These are phyloP conservation scores for Eleginops maclovinus DNA, from an alignment of 2,113 vertebrate species.

Conservation along the genomic window DNA sequence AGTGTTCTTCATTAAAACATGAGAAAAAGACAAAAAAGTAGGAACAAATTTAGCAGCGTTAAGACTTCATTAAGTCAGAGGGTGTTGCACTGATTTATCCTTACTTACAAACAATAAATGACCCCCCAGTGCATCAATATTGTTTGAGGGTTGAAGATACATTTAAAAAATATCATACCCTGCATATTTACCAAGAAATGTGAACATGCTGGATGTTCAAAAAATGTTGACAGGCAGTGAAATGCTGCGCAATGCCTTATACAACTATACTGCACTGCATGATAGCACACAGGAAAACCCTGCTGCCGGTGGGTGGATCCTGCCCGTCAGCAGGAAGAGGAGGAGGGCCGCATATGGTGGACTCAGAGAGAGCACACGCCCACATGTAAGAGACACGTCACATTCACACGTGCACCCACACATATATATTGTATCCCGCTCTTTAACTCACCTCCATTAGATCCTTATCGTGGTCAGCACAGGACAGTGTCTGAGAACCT, in stretches of 20 bases:
- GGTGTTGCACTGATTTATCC: no score
- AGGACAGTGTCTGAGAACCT: conserved; percentile 92
- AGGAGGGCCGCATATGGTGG: conserved; percentile 33
- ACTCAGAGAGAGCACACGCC: conserved; percentile 52
- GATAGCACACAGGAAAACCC: conserved; percentile 51
- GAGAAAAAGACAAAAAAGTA: no score
- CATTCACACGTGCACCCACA: conserved; percentile 42
- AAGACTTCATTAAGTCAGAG: no score
- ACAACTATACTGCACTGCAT: conserved; percentile 30
- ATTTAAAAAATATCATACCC: not conserved
- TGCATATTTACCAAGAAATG: conserved; percentile 2
- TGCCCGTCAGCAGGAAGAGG: conserved; percentile 36
- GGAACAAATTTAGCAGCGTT: no score
- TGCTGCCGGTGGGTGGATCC: conserved; percentile 45
- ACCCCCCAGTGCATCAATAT: no score
- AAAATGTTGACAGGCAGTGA: conserved; percentile 35
- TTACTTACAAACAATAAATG: no score
- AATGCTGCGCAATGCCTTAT: conserved; percentile 45
- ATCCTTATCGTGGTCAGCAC: conserved; percentile 84
- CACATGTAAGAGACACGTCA: conserved; percentile 22
- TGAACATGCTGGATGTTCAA: conserved; percentile 46
- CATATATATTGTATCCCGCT: not conserved
- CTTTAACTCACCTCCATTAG: conserved; percentile 85
- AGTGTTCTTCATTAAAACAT: no score
- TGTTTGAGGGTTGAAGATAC: no score